Conservation (phyloP, 1,140 invertebrate species). For the Archegozetes longisetosus region DNA sequence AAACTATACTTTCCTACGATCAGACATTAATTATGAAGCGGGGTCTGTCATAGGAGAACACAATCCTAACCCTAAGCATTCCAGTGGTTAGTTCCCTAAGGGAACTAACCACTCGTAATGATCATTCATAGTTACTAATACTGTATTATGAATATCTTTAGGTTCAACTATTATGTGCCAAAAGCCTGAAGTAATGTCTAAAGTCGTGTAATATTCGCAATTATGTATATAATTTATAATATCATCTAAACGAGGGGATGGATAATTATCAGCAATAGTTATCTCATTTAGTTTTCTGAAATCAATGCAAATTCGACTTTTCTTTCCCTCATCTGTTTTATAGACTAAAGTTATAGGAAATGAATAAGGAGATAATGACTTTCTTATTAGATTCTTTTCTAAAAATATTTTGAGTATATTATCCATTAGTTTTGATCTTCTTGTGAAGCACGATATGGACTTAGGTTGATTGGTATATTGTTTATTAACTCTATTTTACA, state of each 20-base stretch:
- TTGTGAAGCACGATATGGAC: slow-evolving; percentile 3
- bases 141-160: slow-evolving; percentile 11
- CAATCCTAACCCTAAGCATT: too few species aligned
- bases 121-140: slow-evolving; percentile 10
- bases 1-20: too few species aligned
- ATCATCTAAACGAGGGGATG: slow-evolving; percentile 7
- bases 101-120: slow-evolving; percentile 14
- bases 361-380: slow-evolving; percentile 8
- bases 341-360: background rate
- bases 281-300: slow-evolving; percentile 6
- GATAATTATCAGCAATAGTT: background rate
- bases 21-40: too few species aligned
- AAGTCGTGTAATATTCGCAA: slow-evolving; percentile 1
- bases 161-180: slow-evolving; percentile 13
- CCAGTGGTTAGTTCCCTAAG: slow-evolving; percentile 25
- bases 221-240: background rate
- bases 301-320: slow-evolving; percentile 3
- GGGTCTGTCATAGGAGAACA: too few species aligned
- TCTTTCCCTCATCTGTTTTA: slow-evolving; percentile 8
- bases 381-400: slow-evolving; percentile 2
- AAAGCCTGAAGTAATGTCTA: slow-evolving; percentile 16
- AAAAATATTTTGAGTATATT: slow-evolving; percentile 3
- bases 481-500: background rate
- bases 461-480: background rate
- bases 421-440: slow-evolving; percentile 8